Conservation (phyloP, 2,113 vertebrate genomes). For the Saguinus midas region DNA sequence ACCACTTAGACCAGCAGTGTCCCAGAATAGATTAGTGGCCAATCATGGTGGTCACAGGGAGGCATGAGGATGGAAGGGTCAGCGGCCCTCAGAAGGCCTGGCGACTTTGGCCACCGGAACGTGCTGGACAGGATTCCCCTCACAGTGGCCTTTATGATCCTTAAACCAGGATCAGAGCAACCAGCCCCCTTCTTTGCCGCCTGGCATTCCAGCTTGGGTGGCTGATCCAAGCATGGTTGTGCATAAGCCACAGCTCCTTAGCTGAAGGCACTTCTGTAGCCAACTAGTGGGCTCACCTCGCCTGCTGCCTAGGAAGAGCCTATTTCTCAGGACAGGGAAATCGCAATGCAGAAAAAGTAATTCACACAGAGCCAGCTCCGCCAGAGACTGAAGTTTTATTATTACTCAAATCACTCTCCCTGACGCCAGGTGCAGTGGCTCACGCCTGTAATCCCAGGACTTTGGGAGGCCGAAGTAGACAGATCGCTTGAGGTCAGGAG, state of each 20-base stretch:
- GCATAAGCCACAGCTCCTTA: neutral
- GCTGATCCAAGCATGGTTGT: neutral
- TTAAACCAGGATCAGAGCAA: neutral
- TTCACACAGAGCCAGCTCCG: no score
- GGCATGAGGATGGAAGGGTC: neutral
- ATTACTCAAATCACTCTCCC: no score
- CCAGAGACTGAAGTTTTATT: no score
- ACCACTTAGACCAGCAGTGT: rapidly evolving
- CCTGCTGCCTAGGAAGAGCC: no score
- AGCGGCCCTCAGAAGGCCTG: neutral
- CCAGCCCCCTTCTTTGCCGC: neutral
- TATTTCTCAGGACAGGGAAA: no score
- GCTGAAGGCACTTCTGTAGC: neutral
- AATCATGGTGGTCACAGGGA: neutral
- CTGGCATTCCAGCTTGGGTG: rapidly evolving
- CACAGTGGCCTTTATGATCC: neutral
- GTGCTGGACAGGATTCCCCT: neutral
- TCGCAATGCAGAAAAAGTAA: no score
- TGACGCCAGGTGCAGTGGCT: no score
- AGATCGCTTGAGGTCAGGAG: no score
- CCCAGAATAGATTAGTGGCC: no score
- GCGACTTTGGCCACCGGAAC: neutral
- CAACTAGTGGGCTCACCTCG: no score
- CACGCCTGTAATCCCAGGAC: no score
- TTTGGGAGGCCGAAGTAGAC: no score